These are phyloP conservation scores for Amia ocellicauda DNA, from an alignment of 2,113 vertebrate genomes.

Conservation along the genomic window DNA sequence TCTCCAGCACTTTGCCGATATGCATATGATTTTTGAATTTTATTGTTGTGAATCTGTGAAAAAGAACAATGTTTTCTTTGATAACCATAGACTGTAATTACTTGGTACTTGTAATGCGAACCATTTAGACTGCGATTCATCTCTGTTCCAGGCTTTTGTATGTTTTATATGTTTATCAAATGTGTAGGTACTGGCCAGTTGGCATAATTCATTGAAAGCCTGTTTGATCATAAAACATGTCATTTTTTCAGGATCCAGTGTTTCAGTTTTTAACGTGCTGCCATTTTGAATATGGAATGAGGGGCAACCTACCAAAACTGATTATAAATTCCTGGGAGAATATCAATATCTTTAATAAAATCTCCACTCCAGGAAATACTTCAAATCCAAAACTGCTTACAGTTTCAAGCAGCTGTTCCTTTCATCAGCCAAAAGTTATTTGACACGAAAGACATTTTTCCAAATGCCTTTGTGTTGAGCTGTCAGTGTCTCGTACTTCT, in stretches of 20 bases:
- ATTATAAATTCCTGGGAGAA: background rate
- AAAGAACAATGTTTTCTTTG: background rate
- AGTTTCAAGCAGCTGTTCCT: conserved; percentile 16
- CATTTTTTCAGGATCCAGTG: background rate
- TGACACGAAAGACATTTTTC: conserved; percentile 50
- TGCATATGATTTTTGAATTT: background rate
- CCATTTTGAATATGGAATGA: background rate
- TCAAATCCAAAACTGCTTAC: background rate
- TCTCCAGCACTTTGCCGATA: background rate
- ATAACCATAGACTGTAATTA: background rate
- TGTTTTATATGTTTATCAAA: too few relatives aligned
- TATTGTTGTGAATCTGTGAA: background rate
- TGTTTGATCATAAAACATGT: too few relatives aligned
- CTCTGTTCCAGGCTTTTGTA: background rate
- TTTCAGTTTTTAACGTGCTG: background rate
- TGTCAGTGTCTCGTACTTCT: conserved; percentile 53
- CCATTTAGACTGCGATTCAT: background rate
- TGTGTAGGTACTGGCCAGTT: background rate
- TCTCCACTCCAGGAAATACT: background rate
- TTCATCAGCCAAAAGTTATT: conserved; percentile 44
- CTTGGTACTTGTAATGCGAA: background rate
- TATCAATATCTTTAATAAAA: background rate
- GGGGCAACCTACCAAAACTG: too few relatives aligned
- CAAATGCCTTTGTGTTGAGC: conserved; percentile 53
- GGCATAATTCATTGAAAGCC: background rate